Conservation (phyloP, 2,888 invertebrate species). For the Leucozona laternaria region DNA sequence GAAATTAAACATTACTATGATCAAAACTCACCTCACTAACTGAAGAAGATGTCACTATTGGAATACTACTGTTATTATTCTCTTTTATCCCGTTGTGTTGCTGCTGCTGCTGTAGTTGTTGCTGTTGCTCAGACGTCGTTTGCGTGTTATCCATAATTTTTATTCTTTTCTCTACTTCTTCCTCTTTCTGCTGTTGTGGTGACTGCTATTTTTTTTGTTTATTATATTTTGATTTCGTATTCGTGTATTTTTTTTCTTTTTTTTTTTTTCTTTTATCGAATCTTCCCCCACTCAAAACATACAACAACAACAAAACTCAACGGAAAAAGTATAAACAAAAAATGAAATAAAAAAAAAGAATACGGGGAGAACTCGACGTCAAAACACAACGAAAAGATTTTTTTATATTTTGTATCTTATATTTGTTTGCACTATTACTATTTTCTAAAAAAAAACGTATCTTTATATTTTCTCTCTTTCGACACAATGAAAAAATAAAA, state of each 20-base stretch:
- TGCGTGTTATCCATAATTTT: slow-evolving; percentile 76
- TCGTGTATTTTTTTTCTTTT: slow-evolving; percentile 40
- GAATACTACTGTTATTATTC: slow-evolving; percentile 81
- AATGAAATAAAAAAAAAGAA: slow-evolving; percentile 43
- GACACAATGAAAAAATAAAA: slow-evolving; percentile 61
- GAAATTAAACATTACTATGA: background rate
- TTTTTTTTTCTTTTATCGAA: too few species aligned
- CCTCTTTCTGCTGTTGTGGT: slow-evolving; percentile 44
- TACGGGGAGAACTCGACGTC: slow-evolving; percentile 68
- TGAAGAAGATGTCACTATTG: slow-evolving; percentile 79
- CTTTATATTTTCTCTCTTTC: slow-evolving; percentile 27
- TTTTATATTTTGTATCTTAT: slow-evolving; percentile 32
- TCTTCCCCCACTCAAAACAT: slow-evolving; percentile 61
- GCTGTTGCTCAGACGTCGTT: slow-evolving; percentile 77
- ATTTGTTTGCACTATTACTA: slow-evolving; percentile 43
- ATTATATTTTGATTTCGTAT: slow-evolving; percentile 57
- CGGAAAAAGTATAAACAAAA: slow-evolving; percentile 52
- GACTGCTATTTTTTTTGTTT: slow-evolving; percentile 33
- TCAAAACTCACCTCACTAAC: slow-evolving; percentile 66
- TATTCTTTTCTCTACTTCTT: slow-evolving; percentile 63
- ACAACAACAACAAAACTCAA: slow-evolving; percentile 64
- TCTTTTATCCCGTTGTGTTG: slow-evolving; percentile 82
- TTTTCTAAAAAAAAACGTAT: slow-evolving; percentile 38
- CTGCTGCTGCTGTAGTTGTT: slow-evolving; percentile 79
- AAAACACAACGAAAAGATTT: slow-evolving; percentile 58